Conservation (phyloP, 2,888 invertebrate genomes). For the Drosophila koepferae region DNA sequence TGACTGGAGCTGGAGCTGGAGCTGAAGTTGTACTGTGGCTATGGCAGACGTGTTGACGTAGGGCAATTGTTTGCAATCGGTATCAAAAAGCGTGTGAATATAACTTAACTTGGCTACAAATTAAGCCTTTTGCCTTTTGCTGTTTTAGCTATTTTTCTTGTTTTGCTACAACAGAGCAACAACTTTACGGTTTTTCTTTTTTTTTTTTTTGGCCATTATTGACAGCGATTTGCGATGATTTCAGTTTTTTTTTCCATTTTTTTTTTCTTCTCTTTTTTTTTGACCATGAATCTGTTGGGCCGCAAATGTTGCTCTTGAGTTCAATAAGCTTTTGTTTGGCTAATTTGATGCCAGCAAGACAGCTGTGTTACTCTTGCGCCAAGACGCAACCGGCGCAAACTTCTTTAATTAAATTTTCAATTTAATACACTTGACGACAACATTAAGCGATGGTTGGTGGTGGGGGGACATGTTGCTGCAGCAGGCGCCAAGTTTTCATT, state of each 20-base stretch:
- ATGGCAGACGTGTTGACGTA: constrained; percentile 54
- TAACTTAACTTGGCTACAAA: constrained; percentile 59
- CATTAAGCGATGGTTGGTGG: neutral
- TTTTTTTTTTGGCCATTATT: constrained; percentile 55
- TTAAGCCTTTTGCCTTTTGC: constrained; percentile 65
- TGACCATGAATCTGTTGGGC: constrained; percentile 63
- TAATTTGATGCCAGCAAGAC: constrained; percentile 65
- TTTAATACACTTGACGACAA: constrained; percentile 63
- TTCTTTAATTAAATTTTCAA: constrained; percentile 79
- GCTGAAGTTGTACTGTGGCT: neutral
- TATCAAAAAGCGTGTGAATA: constrained; percentile 74
- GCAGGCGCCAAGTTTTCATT: constrained; percentile 74
- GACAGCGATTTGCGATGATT: constrained; percentile 74
- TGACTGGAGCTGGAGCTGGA: constrained; percentile 47
- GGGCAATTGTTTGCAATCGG: constrained; percentile 70
- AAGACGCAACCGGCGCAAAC: constrained; percentile 20
- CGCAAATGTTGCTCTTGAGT: constrained; percentile 49
- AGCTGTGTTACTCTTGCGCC: constrained; percentile 10
- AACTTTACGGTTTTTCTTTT: constrained; percentile 48
- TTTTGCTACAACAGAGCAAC: constrained; percentile 2
- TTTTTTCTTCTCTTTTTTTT: constrained; percentile 1
- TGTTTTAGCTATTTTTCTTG: neutral
- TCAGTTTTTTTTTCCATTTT: neutral
- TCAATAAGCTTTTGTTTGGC: constrained; percentile 74
- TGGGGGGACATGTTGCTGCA: constrained; percentile 12